Evolutionary conservation across 1,140 invertebrate species (phyloP), one percentile per base, ranked within the genome.

Genomic region (Caenorhabditis remanei): DNA sequence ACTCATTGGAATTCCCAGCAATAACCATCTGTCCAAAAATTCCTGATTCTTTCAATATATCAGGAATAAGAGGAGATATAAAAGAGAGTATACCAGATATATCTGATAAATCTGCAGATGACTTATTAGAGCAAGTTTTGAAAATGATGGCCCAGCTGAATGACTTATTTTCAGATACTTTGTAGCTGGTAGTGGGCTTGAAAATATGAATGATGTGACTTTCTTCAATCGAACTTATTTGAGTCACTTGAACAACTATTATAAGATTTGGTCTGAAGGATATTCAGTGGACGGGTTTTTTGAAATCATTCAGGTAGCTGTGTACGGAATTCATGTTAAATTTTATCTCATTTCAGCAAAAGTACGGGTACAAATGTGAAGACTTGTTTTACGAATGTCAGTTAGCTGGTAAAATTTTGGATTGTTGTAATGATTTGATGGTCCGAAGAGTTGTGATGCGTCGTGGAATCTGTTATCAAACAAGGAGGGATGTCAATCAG

Each of bases 311-410:
- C 79, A 89, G 63, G 84, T 87, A 84, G 61, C n/a, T 50, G 19
- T 67, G 11, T 53, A 5, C 41, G 13, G 16, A 24, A 7, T 6
- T 85, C 46, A 6, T 85, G 16, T 53, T 13, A 13, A 84, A 0
- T 21, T 55, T 7, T 24, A 6, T 9, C 4, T 32, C 24, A 32
- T 84, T 92, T 24, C 67, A 92, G 84, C 87, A 89, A 79, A 89
- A 92, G 61, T 91, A 91, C 85, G 92, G 91, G 13, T 92, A 90
- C 86, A 90, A 91, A 82, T 92, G 91, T 67, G 79, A 89, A 41
- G 91, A 92, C 55, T 85, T 92, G 16, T 92, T 92, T 65, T 86
- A 87, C 50, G 87, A 87, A 11, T 92, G 91, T 86, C 88, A 90
- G 55, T 55, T 92, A 32, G 91, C 88, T 50, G 90, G 90, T n/a